Conservation (phyloP, 2,113 vertebrate genomes). For the Hypanus sabinus region DNA sequence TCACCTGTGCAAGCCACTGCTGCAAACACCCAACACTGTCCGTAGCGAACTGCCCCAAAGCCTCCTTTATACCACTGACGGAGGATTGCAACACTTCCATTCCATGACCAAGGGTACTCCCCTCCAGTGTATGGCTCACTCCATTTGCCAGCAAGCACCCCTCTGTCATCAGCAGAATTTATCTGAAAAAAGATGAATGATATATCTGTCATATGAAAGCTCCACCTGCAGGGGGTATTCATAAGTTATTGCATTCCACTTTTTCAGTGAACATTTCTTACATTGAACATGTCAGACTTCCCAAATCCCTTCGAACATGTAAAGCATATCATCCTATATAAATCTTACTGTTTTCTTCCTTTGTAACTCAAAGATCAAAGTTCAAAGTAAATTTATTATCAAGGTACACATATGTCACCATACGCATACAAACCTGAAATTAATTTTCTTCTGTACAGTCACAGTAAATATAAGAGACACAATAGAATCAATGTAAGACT, state of each 20-base stretch:
- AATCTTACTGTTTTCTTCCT: not conserved
- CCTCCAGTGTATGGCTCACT: conserved; percentile 62
- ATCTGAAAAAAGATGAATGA: conserved; percentile 55
- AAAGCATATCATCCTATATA: not conserved
- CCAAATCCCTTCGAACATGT: not conserved
- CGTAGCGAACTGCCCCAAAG: conserved; percentile 75
- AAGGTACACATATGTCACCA: too few relatives aligned
- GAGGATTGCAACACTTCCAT: conserved; percentile 81
- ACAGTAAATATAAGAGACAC: too few relatives aligned
- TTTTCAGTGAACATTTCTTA: not conserved
- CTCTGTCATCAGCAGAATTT: conserved; percentile 81
- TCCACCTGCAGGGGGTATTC: too few relatives aligned
- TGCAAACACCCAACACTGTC: conserved; percentile 97
- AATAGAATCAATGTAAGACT: too few relatives aligned
- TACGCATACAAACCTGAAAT: too few relatives aligned
- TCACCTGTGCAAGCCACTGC: conserved; percentile 84
- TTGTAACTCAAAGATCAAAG: too few relatives aligned
- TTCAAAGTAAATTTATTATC: too few relatives aligned
- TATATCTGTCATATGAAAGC: not conserved
- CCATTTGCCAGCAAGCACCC: conserved; percentile 78
- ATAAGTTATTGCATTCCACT: not conserved
- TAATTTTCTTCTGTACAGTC: too few relatives aligned
- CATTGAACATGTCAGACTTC: not conserved
- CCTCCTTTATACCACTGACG: conserved; percentile 61
- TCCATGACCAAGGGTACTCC: conserved; percentile 77